Conservation (phyloP, 2,888 invertebrate species). For the Acronicta leporina region DNA sequence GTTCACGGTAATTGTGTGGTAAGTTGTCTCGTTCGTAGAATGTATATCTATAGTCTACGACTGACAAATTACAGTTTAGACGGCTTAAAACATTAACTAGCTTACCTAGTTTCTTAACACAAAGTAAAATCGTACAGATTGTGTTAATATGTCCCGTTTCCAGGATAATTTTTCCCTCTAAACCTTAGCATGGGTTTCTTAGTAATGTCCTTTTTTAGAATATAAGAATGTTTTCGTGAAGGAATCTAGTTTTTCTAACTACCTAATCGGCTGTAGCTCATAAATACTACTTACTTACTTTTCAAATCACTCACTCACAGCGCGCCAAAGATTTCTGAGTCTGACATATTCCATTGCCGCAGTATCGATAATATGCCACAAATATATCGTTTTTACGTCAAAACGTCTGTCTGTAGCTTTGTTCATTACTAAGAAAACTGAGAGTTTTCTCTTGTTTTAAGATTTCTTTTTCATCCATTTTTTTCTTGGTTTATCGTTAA, state of each 20-base stretch:
- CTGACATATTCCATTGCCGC: constrained; percentile 10
- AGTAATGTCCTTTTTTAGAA: background rate
- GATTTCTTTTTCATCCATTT: constrained; percentile 1
- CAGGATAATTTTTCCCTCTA: background rate
- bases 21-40: background rate
- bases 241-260: no score
- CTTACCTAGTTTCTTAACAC: no score
- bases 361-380: constrained; percentile 17
- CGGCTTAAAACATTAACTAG: no score
- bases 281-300: background rate
- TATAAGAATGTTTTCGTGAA: background rate
- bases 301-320: background rate
- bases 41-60: background rate
- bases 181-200: background rate
- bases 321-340: constrained; percentile 1
- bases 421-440: constrained; percentile 1
- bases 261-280: no score
- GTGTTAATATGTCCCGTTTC: background rate
- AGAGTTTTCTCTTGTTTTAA: background rate
- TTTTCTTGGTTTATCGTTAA: background rate
- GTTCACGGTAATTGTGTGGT: background rate
- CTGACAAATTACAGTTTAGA: background rate
- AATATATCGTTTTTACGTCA: constrained; percentile 17
- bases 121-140: background rate
- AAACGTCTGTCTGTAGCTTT: constrained; percentile 10